Percentiles rank a stretch among this genome's conserved stretches.
Conservation (phyloP, 2,888 invertebrate genomes). For the Eilema griseolum region DNA sequence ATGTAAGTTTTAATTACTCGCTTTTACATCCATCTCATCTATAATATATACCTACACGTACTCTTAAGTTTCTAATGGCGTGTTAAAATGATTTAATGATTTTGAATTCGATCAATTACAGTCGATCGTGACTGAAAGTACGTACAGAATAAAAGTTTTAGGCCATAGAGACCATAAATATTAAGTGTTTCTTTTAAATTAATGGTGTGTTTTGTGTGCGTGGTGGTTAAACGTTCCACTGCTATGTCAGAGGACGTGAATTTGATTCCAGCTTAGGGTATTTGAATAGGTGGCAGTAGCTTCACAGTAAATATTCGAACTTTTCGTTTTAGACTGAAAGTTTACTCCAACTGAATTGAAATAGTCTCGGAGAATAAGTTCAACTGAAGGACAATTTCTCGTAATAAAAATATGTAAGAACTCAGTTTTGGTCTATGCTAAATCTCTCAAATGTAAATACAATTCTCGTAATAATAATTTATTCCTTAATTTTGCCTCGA, state of each 20-base stretch:
- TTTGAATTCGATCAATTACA: constrained; percentile 14
- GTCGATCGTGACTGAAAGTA: background rate
- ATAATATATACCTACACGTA: background rate
- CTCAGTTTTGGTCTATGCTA: no score
- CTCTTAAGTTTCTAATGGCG: constrained; percentile 7
- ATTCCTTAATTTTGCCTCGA: no score
- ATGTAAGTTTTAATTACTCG: constrained; percentile 21
- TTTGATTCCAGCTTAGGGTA: background rate
- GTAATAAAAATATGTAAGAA: no score
- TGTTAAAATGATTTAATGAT: constrained; percentile 13
- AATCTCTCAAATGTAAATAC: no score
- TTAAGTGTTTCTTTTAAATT: background rate
- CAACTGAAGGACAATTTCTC: no score
- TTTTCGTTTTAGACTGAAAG: no score
- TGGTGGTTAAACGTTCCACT: background rate
- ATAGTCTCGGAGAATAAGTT: background rate
- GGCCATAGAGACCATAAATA: background rate
- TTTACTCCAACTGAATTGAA: no score
- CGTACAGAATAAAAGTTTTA: constrained; percentile 11
- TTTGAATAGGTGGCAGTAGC: background rate
- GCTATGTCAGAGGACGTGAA: no score
- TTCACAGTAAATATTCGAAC: no score
- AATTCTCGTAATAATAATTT: no score
- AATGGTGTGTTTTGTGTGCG: background rate
- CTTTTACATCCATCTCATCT: constrained; percentile 12